Conservation (phyloP, 2,113 vertebrate genomes). For the Sinosuthora webbiana region DNA sequence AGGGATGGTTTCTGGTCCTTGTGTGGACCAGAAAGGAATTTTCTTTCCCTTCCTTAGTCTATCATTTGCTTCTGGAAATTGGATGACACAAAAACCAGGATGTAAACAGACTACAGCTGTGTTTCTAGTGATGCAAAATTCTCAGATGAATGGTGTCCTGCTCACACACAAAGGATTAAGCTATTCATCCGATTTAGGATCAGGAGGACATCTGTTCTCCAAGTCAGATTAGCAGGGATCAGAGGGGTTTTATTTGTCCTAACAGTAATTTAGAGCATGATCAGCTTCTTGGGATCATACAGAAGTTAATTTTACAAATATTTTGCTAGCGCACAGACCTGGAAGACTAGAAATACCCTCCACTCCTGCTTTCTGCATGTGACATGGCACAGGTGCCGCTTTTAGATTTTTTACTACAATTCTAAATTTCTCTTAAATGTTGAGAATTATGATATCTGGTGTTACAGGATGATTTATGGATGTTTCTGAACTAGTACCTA, state of each 20-base stretch:
- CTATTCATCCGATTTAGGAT: conserved; percentile 33
- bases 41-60: background rate
- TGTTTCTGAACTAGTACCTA: background rate
- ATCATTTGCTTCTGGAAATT: background rate
- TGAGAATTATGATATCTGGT: background rate
- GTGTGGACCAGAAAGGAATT: background rate
- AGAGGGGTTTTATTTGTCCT: conserved; percentile 40
- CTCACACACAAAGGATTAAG: conserved; percentile 50
- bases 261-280: conserved; percentile 48
- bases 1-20: background rate
- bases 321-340: background rate
- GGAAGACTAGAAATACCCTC: background rate
- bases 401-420: background rate
- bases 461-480: background rate
- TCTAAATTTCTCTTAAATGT: background rate
- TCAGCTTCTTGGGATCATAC: conserved; percentile 42
- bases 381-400: background rate
- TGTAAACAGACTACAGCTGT: conserved; percentile 54
- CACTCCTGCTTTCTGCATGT: background rate
- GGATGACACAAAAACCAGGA: background rate
- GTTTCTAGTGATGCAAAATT: conserved; percentile 44
- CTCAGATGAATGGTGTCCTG: conserved; percentile 24
- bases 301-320: conserved; percentile 38
- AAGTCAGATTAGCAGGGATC: conserved; percentile 62
- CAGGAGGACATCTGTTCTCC: conserved; percentile 50